Percentiles rank a stretch among this genome's conserved stretches.
Evolutionary conservation across 2,888 invertebrate species (phyloP).

Genomic region (Pristionchus fissidentatus): DNA sequence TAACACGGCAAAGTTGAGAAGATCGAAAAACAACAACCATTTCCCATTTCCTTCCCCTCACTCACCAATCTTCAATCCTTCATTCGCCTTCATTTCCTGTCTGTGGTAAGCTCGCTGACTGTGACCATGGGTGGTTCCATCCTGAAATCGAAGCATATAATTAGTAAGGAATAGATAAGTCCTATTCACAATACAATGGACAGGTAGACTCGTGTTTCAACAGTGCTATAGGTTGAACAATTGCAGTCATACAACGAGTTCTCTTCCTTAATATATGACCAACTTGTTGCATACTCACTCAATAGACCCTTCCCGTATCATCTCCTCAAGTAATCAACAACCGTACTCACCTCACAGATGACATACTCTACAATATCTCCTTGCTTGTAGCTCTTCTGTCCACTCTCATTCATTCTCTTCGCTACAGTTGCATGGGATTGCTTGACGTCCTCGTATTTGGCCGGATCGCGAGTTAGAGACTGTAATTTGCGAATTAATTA

Average conservation of each 20-base stretch:
- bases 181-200: no score
- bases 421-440: constrained; percentile 93
- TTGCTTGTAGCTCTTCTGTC: constrained; percentile 83
- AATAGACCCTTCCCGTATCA: constrained; percentile 25
- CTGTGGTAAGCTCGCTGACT: constrained; percentile 86
- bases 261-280: no score
- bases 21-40: not conserved
- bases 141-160: no score
- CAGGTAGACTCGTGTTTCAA: no score
- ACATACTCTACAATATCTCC: constrained; percentile 96
- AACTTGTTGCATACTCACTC: no score
- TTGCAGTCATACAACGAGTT: no score
- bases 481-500: constrained; percentile 70
- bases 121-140: constrained; percentile 84
- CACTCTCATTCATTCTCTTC: constrained; percentile 84
- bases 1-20: not conserved
- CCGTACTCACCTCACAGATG: constrained; percentile 84
- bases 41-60: not conserved
- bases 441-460: constrained; percentile 89
- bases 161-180: not conserved
- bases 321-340: not conserved
- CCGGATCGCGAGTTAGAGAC: constrained; percentile 93
- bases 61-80: constrained; percentile 77
- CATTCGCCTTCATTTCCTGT: constrained; percentile 86
- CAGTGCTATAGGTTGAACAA: no score